phyloP scores from a whole-genome alignment of 1,140 invertebrate species.

The Drosophila pectinifera region DNA sequence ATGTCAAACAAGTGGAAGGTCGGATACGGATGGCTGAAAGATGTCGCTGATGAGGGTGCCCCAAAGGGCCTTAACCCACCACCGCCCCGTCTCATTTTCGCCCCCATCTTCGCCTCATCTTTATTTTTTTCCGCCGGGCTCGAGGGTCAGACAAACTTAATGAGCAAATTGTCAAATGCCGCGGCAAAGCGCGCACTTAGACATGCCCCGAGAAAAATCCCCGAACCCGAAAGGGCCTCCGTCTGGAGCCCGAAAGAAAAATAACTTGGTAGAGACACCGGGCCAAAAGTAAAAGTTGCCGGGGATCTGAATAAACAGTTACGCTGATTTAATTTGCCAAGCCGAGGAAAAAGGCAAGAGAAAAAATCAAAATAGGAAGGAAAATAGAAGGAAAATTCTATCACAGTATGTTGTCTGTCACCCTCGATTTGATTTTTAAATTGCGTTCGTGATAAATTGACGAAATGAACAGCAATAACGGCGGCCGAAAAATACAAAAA shows the following conservation, averaged over 20 bases:
- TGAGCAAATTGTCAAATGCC: slow-evolving; percentile 84
- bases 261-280: slow-evolving; percentile 60
- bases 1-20: slow-evolving; percentile 71
- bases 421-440: slow-evolving; percentile 84
- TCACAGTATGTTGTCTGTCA: slow-evolving; percentile 83
- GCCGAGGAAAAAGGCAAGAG: slow-evolving; percentile 1
- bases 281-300: slow-evolving; percentile 68
- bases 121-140: neutral
- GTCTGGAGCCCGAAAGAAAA: slow-evolving; percentile 44
- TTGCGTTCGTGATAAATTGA: slow-evolving; percentile 84
- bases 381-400: slow-evolving; percentile 65
- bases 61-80: slow-evolving; percentile 23
- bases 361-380: slow-evolving; percentile 19
- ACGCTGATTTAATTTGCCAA: slow-evolving; percentile 84
- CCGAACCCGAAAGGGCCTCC: slow-evolving; percentile 9
- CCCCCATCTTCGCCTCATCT: neutral
- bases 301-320: slow-evolving; percentile 85
- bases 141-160: slow-evolving; percentile 82
- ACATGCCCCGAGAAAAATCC: slow-evolving; percentile 60
- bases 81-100: slow-evolving; percentile 9
- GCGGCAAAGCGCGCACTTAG: slow-evolving; percentile 79
- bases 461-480: slow-evolving; percentile 83
- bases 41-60: slow-evolving; percentile 66
- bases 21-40: neutral
- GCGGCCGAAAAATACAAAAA: slow-evolving; percentile 23